Percentiles rank a stretch among this genome's conserved stretches.
phyloP scores from a whole-genome alignment of 2,888 invertebrate genomes.

The Stomorhina lunata region DNA sequence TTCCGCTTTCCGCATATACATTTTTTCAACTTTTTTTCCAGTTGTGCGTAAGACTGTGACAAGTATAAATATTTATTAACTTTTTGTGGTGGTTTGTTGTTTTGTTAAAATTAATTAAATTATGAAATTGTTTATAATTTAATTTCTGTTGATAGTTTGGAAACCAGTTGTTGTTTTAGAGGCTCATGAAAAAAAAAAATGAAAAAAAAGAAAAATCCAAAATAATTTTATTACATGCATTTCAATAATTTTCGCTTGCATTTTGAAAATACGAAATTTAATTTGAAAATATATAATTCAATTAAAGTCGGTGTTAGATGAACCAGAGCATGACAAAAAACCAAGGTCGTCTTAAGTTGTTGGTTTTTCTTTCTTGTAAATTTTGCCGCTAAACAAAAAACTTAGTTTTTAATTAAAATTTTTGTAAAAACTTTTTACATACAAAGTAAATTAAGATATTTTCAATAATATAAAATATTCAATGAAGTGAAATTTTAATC shows the following conservation, averaged over 20 bases:
- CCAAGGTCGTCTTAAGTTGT: slow-evolving; percentile 58
- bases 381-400: slow-evolving; percentile 7
- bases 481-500: slow-evolving; percentile 54
- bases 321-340: slow-evolving; percentile 61
- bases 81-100: slow-evolving; percentile 18
- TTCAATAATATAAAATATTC: slow-evolving; percentile 21
- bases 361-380: slow-evolving; percentile 35
- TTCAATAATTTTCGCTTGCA: slow-evolving; percentile 21
- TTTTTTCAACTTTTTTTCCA: not conserved
- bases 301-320: slow-evolving; percentile 51
- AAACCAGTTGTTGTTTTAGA: slow-evolving; percentile 4
- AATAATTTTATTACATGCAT: slow-evolving; percentile 49
- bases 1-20: slow-evolving; percentile 30
- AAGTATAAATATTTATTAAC: slow-evolving; percentile 14
- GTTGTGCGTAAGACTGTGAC: slow-evolving; percentile 59
- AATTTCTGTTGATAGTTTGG: slow-evolving; percentile 18
- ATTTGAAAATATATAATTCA: slow-evolving; percentile 28
- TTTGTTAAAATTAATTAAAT: slow-evolving; percentile 44
- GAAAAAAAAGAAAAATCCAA: not conserved
- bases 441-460: slow-evolving; percentile 26
- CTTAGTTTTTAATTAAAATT: not conserved
- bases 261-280: not conserved
- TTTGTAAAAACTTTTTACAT: slow-evolving; percentile 30
- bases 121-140: slow-evolving; percentile 54
- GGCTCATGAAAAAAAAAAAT: not conserved